Conservation (phyloP, 2,797 vertebrate genomes). For the Gallinago nigripennis region DNA sequence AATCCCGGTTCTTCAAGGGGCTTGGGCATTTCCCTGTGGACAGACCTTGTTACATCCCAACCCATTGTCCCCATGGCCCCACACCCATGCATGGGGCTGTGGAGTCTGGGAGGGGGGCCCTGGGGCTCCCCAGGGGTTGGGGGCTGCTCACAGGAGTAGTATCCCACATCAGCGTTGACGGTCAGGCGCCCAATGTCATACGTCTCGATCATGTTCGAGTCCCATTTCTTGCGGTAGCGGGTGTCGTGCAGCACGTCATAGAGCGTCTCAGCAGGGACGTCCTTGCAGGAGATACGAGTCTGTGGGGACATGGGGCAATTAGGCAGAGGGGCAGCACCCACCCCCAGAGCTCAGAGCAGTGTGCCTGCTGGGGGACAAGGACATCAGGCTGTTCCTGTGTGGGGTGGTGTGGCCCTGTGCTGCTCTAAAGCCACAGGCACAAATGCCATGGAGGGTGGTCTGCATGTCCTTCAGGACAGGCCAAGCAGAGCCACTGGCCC, state of each 20-base stretch:
- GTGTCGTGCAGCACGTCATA: slow-evolving; percentile 87
- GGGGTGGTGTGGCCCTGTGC: accelerated
- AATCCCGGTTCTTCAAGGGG: slow-evolving; percentile 89
- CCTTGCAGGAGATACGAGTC: slow-evolving; percentile 87
- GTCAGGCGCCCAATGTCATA: slow-evolving; percentile 87
- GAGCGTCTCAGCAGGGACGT: slow-evolving; percentile 80
- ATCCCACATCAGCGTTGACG: slow-evolving; percentile 85
- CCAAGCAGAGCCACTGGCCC: background rate
- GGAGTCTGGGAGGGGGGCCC: accelerated
- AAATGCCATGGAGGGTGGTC: accelerated
- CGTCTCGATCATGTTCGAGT: slow-evolving; percentile 88
- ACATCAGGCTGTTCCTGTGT: background rate
- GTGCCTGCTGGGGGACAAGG: accelerated
- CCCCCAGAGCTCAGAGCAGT: accelerated
- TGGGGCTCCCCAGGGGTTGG: background rate
- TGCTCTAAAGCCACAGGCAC: background rate
- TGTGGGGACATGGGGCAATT: background rate
- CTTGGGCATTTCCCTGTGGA: slow-evolving; percentile 84
- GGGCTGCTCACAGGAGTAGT: slow-evolving; percentile 83
- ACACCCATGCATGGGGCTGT: accelerated
- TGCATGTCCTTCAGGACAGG: background rate
- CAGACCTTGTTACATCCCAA: background rate
- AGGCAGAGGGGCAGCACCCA: background rate
- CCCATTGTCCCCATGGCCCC: accelerated
- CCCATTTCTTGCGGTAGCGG: slow-evolving; percentile 85